Evolutionary conservation across 2,797 vertebrate species (phyloP), one percentile per base, ranked within the genome.

Genomic region (Diceros bicornis): DNA sequence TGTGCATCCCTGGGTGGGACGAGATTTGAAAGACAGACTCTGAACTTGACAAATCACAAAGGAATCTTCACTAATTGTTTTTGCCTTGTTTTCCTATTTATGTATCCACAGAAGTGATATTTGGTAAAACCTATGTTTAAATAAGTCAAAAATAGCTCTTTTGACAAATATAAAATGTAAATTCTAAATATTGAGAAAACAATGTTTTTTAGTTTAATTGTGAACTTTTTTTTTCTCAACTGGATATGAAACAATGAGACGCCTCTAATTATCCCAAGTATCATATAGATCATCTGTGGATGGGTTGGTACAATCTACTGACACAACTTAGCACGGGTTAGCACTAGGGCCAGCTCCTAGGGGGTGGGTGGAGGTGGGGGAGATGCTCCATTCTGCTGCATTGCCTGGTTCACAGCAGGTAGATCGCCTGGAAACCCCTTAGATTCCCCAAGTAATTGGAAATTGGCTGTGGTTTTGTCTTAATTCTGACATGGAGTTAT

Each of bases 221-320:
- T 34, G 44, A 64, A 18, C 44, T 20, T 68, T 25, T 82, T 71
- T 17, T 12, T 55, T 41, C 71, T 68, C n/a, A 5, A 66, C 10
- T 41, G 17, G 74, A 7, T 12, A 2, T 17, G 16, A 50, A 72
- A 27, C 8, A 34, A 47, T 1, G 34, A 41, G 16, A 23, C 1
- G 29, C 9, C 9, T 52, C 71, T 13, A 44, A 57, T 34, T 75
- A 52, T 64, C 5, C 17, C n/a, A 11, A 27, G 62, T 34, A 2
- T 7, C 13, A 0, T 27, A 29, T 11, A 7, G 29, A 37, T 8
- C 1, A 44, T 34, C 37, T 41, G 77, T 0, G 20, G 37, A 1
- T 11, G 47, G 55, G 14, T 2, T 2, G 37, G 20, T 13, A 1
- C 23, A 0, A 2, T 14, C 5, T 25, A 2, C 4, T 12, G 1